A percentile compares a stretch with the other conserved stretches of the same genome.
Evolutionary conservation across 2,797 vertebrate genomes (phyloP).

Genomic region (Philypnodon macrostomus): DNA sequence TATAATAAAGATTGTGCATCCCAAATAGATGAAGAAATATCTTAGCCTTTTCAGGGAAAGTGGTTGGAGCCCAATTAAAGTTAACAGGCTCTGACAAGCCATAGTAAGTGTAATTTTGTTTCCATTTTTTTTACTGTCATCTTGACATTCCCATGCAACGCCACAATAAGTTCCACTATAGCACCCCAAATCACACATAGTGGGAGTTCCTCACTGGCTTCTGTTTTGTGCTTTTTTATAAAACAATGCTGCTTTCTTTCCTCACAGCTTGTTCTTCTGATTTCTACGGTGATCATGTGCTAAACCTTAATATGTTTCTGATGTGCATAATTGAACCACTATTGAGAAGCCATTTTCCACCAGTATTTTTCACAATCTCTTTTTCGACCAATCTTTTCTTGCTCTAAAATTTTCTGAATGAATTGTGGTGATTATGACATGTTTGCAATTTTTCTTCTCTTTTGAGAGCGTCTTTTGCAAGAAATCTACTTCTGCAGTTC

Average conservation of each 20-base stretch:
- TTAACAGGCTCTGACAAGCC: too few species aligned
- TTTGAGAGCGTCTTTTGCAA: conserved; percentile 6
- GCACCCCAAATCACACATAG: too few species aligned
- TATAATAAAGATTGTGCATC: too few species aligned
- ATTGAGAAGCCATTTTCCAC: conserved; percentile 53
- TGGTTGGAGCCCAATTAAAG: too few species aligned
- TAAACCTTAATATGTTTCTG: conserved; percentile 23
- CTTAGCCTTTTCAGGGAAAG: too few species aligned
- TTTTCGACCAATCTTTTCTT: conserved; percentile 65
- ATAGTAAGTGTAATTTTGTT: too few species aligned
- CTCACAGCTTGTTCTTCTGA: conserved; percentile 24
- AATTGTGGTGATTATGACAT: conserved; percentile 44
- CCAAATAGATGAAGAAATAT: too few species aligned
- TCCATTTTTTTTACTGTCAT: too few species aligned
- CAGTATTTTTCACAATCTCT: conserved; percentile 57
- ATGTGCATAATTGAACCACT: conserved; percentile 32
- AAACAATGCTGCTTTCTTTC: conserved; percentile 32
- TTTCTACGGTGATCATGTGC: conserved; percentile 31
- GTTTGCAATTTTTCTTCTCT: conserved; percentile 49
- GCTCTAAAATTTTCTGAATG: conserved; percentile 34
- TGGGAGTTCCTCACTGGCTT: conserved; percentile 72
- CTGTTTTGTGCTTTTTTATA: conserved; percentile 34
- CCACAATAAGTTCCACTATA: too few species aligned
- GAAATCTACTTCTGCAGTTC: conserved; percentile 79
- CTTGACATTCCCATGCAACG: too few species aligned